Percentiles rank a stretch among this genome's conserved stretches.
Evolutionary conservation across 2,797 vertebrate species (phyloP).

Genomic region (Antennarius maculatus): DNA sequence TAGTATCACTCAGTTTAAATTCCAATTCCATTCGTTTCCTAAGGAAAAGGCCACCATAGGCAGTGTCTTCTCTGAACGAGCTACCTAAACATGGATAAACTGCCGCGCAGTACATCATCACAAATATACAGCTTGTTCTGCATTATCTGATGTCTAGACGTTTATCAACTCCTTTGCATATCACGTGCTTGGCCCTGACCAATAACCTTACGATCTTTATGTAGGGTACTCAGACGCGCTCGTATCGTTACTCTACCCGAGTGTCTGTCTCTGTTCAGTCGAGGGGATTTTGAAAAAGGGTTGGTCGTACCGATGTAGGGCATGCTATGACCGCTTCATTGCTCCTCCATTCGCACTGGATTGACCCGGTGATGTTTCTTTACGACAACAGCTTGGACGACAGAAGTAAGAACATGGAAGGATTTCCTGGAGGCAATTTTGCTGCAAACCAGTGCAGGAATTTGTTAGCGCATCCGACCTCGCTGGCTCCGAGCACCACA

Average conservation of each 20-base stretch:
- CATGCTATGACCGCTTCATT: slow-evolving; percentile 99
- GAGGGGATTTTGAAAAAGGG: slow-evolving; percentile 85
- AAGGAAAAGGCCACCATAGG: neutral
- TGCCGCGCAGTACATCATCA: slow-evolving; percentile 17
- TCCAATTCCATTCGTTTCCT: neutral
- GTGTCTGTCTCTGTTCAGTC: slow-evolving; percentile 90
- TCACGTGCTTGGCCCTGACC: slow-evolving; percentile 89
- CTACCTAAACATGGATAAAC: neutral
- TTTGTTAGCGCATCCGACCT: slow-evolving; percentile 94
- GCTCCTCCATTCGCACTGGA: slow-evolving; percentile 98
- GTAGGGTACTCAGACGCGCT: slow-evolving; percentile 83
- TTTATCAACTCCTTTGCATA: slow-evolving; percentile 94
- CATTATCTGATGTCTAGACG: slow-evolving; percentile 83
- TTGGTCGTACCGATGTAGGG: slow-evolving; percentile 89
- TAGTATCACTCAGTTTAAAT: slow-evolving; percentile 3
- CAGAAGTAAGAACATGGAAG: slow-evolving; percentile 97
- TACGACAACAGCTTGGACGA: slow-evolving; percentile 97
- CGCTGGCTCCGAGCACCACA: slow-evolving; percentile 90
- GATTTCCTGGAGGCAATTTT: slow-evolving; percentile 89
- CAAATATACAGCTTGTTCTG: slow-evolving; percentile 56
- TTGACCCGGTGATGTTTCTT: slow-evolving; percentile 99
- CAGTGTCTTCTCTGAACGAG: neutral
- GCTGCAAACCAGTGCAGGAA: slow-evolving; percentile 96
- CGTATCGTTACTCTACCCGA: slow-evolving; percentile 87
- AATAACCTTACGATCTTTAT: slow-evolving; percentile 87